phyloP scores from a whole-genome alignment of 1,140 invertebrate genomes.

The Achroia grisella region DNA sequence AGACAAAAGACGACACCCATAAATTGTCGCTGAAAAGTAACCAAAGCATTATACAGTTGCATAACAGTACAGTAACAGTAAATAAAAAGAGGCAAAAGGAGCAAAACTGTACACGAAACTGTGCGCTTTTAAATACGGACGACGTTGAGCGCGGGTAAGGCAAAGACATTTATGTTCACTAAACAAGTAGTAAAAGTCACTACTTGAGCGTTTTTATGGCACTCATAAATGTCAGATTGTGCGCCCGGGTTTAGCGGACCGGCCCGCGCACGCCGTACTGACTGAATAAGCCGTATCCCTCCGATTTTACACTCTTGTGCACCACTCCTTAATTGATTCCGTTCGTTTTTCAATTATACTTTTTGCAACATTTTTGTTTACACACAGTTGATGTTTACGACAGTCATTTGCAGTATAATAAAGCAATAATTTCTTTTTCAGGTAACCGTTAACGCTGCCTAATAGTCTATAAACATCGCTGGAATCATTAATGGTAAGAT shows the following conservation, averaged over 20 bases:
- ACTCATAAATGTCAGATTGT: slow-evolving; percentile 74
- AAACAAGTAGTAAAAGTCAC: slow-evolving; percentile 76
- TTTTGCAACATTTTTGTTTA: slow-evolving; percentile 36
- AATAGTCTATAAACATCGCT: slow-evolving; percentile 22
- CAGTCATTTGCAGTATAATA: slow-evolving; percentile 24
- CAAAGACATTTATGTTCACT: slow-evolving; percentile 75
- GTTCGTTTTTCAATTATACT: slow-evolving; percentile 44
- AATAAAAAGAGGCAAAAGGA: slow-evolving; percentile 66
- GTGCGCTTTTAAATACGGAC: slow-evolving; percentile 71
- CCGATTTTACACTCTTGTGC: slow-evolving; percentile 16
- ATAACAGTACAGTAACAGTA: slow-evolving; percentile 65
- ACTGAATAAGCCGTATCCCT: slow-evolving; percentile 22
- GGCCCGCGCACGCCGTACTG: slow-evolving; percentile 24
- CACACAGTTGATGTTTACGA: too few species aligned
- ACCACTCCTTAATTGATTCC: slow-evolving; percentile 49
- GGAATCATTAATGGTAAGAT: slow-evolving; percentile 39
- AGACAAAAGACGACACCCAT: slow-evolving; percentile 63
- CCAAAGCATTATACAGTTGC: slow-evolving; percentile 69
- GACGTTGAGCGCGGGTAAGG: slow-evolving; percentile 66
- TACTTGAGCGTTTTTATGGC: slow-evolving; percentile 75
- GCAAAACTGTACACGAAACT: slow-evolving; percentile 64
- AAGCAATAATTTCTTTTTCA: slow-evolving; percentile 44
- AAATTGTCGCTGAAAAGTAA: slow-evolving; percentile 67
- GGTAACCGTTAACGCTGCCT: slow-evolving; percentile 42
- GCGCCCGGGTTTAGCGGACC: slow-evolving; percentile 53